Base-by-base conservation (phyloP, 2,888 invertebrate species). In the Sabatieria punctata region DNA sequence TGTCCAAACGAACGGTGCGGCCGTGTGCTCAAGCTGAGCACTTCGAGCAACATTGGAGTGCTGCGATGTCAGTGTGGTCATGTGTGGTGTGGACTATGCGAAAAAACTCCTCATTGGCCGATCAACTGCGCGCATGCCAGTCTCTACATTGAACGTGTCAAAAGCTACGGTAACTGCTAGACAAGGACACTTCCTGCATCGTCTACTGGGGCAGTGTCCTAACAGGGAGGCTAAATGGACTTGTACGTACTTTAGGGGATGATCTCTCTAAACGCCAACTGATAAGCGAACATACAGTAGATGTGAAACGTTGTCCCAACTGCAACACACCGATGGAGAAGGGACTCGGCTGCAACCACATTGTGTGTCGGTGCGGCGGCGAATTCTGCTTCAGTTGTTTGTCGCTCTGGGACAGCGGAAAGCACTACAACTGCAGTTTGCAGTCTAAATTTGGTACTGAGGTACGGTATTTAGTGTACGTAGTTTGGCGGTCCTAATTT, bases 1-100 rank as follows among this genome's bases (percentile, higher is more conserved):
- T 43, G 43, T 33, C 30, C 43, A 4, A 30, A 43, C 4, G 43
- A 43, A 15, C 4, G 23, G 4, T 43, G 43, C 22, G 43, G 35
- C 4, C 30, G 35, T 13, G 6, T 43, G 15, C 15, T 43, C 13
- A 30, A 23, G 22, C 11, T 43, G 13, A 8, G 33, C 4, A 42
- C n/a, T n/a, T n/a, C n/a, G n/a, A n/a, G n/a, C n/a, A n/a, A n/a
- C n/a, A n/a, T n/a, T n/a, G 22, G 15, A 3, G 27, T 42, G 4
- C 18, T 42, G 6, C 4, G n/a, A 19, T 42, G 42, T 18, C 26
- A 27, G 18, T 42, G 42, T n/a, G 42, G 42, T 11, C 24, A 42
- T 4, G 19, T 25, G 3, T 42, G 25, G 26, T 42, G 42, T 27
- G 4, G 4, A 4, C 19, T 11, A 2, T 42, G 42, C 30, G 2